Evolutionary conservation across 2,113 vertebrate genomes (phyloP).

Genomic region (Centrocercus urophasianus): DNA sequence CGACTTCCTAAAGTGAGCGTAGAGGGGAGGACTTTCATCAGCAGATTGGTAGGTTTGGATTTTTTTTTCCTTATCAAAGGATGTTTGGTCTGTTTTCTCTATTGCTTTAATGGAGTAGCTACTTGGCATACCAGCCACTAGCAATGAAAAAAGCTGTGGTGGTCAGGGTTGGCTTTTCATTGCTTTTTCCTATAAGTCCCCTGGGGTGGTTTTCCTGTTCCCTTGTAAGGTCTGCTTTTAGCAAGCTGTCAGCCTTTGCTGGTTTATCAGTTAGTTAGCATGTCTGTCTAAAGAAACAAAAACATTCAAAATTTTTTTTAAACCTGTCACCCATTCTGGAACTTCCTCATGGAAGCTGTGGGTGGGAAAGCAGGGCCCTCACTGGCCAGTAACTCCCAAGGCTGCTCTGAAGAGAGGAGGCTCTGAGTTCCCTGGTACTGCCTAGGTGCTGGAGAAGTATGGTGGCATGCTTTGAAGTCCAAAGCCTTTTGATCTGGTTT

Average conservation of each 20-base stretch:
- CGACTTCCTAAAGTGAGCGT: rapidly evolving
- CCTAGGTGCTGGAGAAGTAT: neutral
- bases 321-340: neutral
- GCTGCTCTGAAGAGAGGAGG: neutral
- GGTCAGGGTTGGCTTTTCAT: neutral
- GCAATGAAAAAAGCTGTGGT: rapidly evolving
- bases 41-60: neutral
- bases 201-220: neutral
- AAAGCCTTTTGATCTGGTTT: neutral
- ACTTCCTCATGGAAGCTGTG: neutral
- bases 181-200: rapidly evolving
- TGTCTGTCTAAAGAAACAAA: neutral
- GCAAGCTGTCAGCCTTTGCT: neutral
- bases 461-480: neutral
- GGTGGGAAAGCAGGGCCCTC: neutral
- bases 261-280: rapidly evolving
- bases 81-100: rapidly evolving
- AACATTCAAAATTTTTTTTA: neutral
- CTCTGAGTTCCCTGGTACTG: neutral
- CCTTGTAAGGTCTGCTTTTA: rapidly evolving
- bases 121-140: rapidly evolving
- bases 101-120: rapidly evolving
- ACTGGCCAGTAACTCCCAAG: neutral
- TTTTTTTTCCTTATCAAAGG: neutral
- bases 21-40: too few species aligned